Base-by-base conservation (phyloP, 2,113 vertebrate genomes). In the Cynopterus brachyotis region DNA sequence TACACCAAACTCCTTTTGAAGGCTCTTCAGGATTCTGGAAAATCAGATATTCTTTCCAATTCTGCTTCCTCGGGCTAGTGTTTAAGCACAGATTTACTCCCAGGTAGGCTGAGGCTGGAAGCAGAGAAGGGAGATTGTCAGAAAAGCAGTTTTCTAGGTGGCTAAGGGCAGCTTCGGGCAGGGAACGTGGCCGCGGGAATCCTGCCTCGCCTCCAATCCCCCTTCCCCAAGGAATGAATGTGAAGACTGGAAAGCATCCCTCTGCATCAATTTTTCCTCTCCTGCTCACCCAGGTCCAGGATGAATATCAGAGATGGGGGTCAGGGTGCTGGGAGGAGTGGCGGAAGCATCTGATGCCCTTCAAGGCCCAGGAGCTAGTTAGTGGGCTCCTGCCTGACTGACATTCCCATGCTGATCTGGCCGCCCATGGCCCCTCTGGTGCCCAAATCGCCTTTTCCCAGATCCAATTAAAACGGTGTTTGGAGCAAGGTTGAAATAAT, bases 401-500 rank as follows among this genome's bases (percentile, higher is more conserved):
- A 50, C 70, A 64, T 80, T 91, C 93, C 70, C 53, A 26, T 2
- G 66, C 76, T 0, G 4, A 45, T 35, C 57, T 55, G 0, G 28
- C 17, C 9, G 7, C n/a, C 42, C 89, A 15, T 1, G 35, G 90
- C 75, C 84, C 86, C 87, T 88, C 80, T 5, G 17, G 57, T 69
- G 70, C 82, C 87, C 90, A 96, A 93, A 97, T 95, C 40, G 12
- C 96, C 95, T 96, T 96, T 96, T 98, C 96, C 95, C 96, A 96
- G 95, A 97, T 97, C 93, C 97, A 97, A 93, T 98, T 97, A 97
- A 98, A 95, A 97, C 4, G 22, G 96, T 62, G 88, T 97, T 97
- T 91, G 94, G 92, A 97, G 85, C 96, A 97, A 97, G 96, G 97
- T 88, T 97, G 92, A 91, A 96, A 97, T 96, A 97, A 97, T 96